These are phyloP conservation scores for Protomyctophum bolini DNA, from an alignment of 2,113 vertebrate species.

Conservation along the genomic window DNA sequence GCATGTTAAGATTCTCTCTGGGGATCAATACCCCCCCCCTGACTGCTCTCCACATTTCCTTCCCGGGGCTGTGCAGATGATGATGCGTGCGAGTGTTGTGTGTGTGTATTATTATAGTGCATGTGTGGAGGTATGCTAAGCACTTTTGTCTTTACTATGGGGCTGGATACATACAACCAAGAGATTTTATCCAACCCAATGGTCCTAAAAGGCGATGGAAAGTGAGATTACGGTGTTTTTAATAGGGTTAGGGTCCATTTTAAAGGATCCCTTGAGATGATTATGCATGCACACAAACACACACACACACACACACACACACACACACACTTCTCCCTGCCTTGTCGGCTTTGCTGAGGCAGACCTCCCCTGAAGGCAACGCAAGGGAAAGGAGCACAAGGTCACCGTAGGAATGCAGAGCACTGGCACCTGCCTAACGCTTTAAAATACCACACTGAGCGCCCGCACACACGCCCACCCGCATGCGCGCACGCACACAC, in stretches of 20 bases:
- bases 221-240: slow-evolving; percentile 20
- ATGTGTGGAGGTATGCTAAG: slow-evolving; percentile 2
- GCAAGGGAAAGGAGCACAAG: slow-evolving; percentile 48
- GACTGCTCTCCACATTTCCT: slow-evolving; percentile 14
- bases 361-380: slow-evolving; percentile 52
- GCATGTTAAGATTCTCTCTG: slow-evolving; percentile 10
- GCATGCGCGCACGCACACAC: slow-evolving; percentile 9
- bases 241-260: slow-evolving; percentile 3
- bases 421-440: slow-evolving; percentile 67
- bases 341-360: slow-evolving; percentile 28
- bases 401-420: slow-evolving; percentile 69
- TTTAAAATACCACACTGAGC: slow-evolving; percentile 55
- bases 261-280: slow-evolving; percentile 9
- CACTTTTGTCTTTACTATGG: neutral
- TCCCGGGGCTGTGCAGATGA: slow-evolving; percentile 4
- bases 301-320: slow-evolving; percentile 15
- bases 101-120: too few species aligned
- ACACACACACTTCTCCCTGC: neutral
- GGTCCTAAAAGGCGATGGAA: slow-evolving; percentile 15
- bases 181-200: slow-evolving; percentile 27
- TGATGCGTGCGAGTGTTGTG: slow-evolving; percentile 1
- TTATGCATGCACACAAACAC: neutral
- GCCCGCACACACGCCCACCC: slow-evolving; percentile 16
- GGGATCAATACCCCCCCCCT: neutral
- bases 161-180: slow-evolving; percentile 17